These are phyloP conservation scores for Willowsia nigromaculata DNA, from an alignment of 2,888 invertebrate species.

Conservation along the genomic window DNA sequence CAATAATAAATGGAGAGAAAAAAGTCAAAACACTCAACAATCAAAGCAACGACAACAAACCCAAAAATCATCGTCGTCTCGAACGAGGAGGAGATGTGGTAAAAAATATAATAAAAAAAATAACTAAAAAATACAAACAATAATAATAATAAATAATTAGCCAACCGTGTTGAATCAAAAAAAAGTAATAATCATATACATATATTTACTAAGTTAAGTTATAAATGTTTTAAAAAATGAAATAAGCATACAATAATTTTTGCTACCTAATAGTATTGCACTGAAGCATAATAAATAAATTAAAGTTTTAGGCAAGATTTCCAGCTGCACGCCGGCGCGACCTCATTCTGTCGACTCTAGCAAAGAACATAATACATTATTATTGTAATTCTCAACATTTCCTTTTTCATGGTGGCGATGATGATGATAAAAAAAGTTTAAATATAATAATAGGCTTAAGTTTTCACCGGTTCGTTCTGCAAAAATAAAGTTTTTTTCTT, in stretches of 20 bases:
- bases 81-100: background rate
- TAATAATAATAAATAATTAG: slow-evolving; percentile 2
- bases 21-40: background rate
- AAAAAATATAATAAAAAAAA: background rate
- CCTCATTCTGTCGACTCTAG: slow-evolving; percentile 18
- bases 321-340: background rate
- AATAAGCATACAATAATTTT: background rate
- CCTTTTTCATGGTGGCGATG: background rate
- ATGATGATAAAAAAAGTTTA: background rate
- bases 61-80: background rate
- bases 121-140: too few relatives aligned
- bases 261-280: slow-evolving; percentile 1
- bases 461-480: background rate
- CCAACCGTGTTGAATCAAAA: slow-evolving; percentile 9
- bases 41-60: background rate
- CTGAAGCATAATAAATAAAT: too few relatives aligned
- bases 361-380: background rate
- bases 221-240: too few relatives aligned
- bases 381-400: background rate
- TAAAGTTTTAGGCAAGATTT: background rate
- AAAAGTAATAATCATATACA: background rate
- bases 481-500: background rate
- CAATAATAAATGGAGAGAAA: background rate
- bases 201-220: background rate
- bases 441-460: background rate